Conservation (phyloP, 2,797 vertebrate genomes). For the Trichosurus vulpecula region DNA sequence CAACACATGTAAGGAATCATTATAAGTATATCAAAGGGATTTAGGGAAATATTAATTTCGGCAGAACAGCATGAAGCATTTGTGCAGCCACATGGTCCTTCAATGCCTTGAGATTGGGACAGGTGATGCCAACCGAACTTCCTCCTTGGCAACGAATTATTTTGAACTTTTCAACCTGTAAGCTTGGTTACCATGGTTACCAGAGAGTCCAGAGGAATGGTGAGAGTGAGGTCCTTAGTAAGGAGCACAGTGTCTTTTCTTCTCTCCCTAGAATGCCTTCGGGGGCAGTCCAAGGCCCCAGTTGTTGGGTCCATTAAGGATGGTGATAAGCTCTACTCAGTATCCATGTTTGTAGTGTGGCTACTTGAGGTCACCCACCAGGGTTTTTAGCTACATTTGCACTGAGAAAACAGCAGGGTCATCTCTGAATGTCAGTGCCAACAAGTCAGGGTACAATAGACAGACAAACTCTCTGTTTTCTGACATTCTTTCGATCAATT, state of each 20-base stretch:
- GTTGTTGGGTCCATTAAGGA: not conserved
- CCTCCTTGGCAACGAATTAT: slow-evolving; percentile 55
- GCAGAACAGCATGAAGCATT: no score
- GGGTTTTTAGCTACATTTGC: not conserved
- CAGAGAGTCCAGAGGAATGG: slow-evolving; percentile 69
- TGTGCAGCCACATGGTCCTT: rapidly evolving
- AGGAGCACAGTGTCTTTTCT: slow-evolving; percentile 72
- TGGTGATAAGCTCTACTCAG: slow-evolving; percentile 22
- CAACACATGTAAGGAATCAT: not conserved
- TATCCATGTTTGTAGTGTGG: not conserved
- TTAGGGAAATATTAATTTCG: not conserved
- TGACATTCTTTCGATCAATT: not conserved
- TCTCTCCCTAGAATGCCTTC: slow-evolving; percentile 59
- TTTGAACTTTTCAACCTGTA: slow-evolving; percentile 71
- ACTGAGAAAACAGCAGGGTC: not conserved
- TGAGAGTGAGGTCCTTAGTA: slow-evolving; percentile 67
- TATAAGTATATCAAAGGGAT: not conserved
- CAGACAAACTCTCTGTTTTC: not conserved
- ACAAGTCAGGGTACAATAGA: not conserved
- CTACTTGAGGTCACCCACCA: not conserved
- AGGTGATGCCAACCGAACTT: slow-evolving; percentile 57
- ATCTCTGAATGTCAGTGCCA: not conserved
- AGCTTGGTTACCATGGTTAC: slow-evolving; percentile 82
- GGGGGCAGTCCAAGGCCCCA: not conserved
- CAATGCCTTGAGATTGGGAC: not conserved